phyloP scores from a whole-genome alignment of 2,888 invertebrate species.

The Xestoiulus laeticollis region DNA sequence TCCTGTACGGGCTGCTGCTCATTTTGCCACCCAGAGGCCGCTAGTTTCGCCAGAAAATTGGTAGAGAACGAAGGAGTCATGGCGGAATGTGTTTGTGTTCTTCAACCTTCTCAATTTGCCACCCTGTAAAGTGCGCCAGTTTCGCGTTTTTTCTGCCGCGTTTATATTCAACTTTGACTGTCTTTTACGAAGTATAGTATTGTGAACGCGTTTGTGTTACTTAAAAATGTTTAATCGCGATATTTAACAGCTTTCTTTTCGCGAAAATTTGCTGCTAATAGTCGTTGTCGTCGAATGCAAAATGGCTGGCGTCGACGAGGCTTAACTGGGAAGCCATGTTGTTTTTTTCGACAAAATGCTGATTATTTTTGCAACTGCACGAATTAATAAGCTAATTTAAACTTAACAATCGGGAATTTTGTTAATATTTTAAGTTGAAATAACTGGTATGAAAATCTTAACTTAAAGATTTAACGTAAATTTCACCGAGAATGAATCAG shows the following conservation, averaged over 20 bases:
- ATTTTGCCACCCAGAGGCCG: constrained; percentile 36
- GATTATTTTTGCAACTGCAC: neutral
- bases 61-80: constrained; percentile 48
- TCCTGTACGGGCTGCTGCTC: neutral
- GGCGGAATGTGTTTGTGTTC: constrained; percentile 49
- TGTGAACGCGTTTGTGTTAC: neutral
- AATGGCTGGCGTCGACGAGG: constrained; percentile 50
- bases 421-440: neutral
- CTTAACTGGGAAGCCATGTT: constrained; percentile 44
- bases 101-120: constrained; percentile 39
- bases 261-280: neutral
- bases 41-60: constrained; percentile 39
- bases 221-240: neutral
- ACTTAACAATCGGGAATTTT: neutral
- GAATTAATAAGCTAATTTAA: neutral
- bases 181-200: neutral
- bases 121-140: neutral
- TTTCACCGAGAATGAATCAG: constrained; percentile 48
- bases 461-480: neutral
- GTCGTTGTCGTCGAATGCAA: constrained; percentile 42
- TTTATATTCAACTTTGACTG: neutral
- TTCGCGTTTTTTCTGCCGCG: constrained; percentile 45
- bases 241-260: neutral
- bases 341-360: constrained; percentile 1
- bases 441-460: neutral